Evolutionary conservation across 2,888 invertebrate genomes (phyloP).

Genomic region (Hypolimnas misippus): DNA sequence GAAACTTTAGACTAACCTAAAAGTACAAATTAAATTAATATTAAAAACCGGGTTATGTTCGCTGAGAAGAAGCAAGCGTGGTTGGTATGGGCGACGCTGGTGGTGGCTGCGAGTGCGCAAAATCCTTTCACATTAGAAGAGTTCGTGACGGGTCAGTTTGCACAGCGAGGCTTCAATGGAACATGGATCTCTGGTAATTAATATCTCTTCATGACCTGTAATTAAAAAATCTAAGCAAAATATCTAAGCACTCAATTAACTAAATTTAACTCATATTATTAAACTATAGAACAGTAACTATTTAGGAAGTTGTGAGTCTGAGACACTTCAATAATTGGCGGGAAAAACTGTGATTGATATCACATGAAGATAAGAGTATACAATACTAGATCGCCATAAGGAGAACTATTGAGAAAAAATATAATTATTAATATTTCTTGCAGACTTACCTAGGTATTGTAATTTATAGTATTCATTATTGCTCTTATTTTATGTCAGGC

Average conservation of each 20-base stretch:
- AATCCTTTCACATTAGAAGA: slow-evolving; percentile 74
- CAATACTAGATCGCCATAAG: too few relatives aligned
- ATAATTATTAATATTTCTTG: too few relatives aligned
- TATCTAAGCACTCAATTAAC: too few relatives aligned
- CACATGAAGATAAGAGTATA: too few relatives aligned
- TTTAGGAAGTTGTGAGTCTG: too few relatives aligned
- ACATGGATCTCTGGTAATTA: slow-evolving; percentile 86
- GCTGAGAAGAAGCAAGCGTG: slow-evolving; percentile 52
- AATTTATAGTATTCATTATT: too few relatives aligned
- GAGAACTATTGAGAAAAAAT: too few relatives aligned
- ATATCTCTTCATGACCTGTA: neutral
- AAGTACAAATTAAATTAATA: neutral
- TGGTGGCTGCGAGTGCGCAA: slow-evolving; percentile 58
- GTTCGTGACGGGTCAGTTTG: slow-evolving; percentile 64
- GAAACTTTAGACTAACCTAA: too few relatives aligned
- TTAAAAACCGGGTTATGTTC: neutral
- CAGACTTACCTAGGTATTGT: too few relatives aligned
- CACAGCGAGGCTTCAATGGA: slow-evolving; percentile 82
- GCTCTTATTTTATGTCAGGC: neutral
- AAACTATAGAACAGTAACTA: neutral
- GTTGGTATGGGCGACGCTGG: slow-evolving; percentile 54
- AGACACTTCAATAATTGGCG: too few relatives aligned
- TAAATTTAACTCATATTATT: too few relatives aligned
- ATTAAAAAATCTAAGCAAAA: neutral
- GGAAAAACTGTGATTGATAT: too few relatives aligned